Conservation (phyloP, 2,888 invertebrate species). For the Meiosimyza platycephala region DNA sequence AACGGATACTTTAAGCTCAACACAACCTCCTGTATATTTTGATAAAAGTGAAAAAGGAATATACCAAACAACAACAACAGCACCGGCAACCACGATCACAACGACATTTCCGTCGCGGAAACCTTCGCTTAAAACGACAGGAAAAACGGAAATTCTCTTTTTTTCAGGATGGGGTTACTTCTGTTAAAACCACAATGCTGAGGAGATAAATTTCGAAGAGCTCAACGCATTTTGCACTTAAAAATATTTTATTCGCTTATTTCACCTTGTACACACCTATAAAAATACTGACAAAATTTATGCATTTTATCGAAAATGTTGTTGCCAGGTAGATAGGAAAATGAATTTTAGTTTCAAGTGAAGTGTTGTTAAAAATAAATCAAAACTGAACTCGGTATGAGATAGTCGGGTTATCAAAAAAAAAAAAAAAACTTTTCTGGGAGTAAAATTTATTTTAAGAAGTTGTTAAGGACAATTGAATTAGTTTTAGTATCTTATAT, state of each 20-base stretch:
- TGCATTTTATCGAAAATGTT: conserved; percentile 34
- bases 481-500: too few relatives aligned
- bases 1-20: too few relatives aligned
- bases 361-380: too few relatives aligned
- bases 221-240: conserved; percentile 30
- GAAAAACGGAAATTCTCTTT: conserved; percentile 45
- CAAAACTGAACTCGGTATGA: too few relatives aligned
- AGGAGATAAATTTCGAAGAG: not conserved
- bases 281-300: conserved; percentile 31
- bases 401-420: too few relatives aligned
- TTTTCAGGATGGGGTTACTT: conserved; percentile 7
- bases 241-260: conserved; percentile 35
- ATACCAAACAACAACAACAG: not conserved
- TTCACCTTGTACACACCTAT: not conserved
- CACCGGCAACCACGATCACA: conserved; percentile 5
- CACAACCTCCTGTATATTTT: conserved; percentile 13
- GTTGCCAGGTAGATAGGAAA: conserved; percentile 3
- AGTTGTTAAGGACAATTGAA: too few relatives aligned
- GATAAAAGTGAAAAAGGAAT: conserved; percentile 34
- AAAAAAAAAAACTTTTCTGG: too few relatives aligned
- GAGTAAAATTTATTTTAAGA: too few relatives aligned
- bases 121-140: conserved; percentile 50
- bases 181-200: not conserved
- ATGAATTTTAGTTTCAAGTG: not conserved
- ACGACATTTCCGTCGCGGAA: conserved; percentile 48